Conservation (phyloP, 1,140 invertebrate species). For the Megalopta genalis region DNA sequence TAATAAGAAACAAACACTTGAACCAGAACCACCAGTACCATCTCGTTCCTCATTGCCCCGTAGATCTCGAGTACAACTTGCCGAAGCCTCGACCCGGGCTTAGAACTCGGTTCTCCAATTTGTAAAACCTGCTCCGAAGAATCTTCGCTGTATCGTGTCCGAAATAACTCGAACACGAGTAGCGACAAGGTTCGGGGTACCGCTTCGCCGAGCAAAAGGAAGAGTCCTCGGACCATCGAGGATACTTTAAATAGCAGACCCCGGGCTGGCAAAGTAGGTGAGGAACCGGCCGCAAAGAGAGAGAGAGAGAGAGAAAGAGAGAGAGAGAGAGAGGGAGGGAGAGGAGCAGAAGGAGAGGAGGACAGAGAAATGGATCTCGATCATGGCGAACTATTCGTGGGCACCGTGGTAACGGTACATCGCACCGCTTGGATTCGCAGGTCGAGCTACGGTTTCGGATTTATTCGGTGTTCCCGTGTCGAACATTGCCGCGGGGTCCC, state of each 20-base stretch:
- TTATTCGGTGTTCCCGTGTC: constrained; percentile 34
- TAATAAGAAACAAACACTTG: too few species aligned
- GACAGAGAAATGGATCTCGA: constrained; percentile 49
- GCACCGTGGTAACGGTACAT: constrained; percentile 56
- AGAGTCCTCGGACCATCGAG: constrained; percentile 37
- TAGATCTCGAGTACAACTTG: too few species aligned
- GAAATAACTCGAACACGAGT: not conserved
- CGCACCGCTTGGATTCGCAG: constrained; percentile 25
- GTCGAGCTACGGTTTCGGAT: constrained; percentile 34
- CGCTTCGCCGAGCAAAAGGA: constrained; percentile 14
- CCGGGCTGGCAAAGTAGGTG: constrained; percentile 47
- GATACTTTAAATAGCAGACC: constrained; percentile 12
- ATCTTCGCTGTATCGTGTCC: not conserved
- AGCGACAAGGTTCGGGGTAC: not conserved
- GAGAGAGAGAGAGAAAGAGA: not conserved
- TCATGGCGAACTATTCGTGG: constrained; percentile 61
- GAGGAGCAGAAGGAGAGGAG: not conserved
- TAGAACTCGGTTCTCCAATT: too few species aligned
- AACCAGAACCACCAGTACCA: too few species aligned
- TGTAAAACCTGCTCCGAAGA: too few species aligned
- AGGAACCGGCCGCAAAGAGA: constrained; percentile 6
- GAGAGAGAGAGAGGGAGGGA: not conserved
- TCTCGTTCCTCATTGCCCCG: too few species aligned
- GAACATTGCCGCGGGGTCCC: not conserved
- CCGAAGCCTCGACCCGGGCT: too few species aligned